Base-by-base conservation (phyloP, 2,888 invertebrate species). In the Hemithea aestivaria region DNA sequence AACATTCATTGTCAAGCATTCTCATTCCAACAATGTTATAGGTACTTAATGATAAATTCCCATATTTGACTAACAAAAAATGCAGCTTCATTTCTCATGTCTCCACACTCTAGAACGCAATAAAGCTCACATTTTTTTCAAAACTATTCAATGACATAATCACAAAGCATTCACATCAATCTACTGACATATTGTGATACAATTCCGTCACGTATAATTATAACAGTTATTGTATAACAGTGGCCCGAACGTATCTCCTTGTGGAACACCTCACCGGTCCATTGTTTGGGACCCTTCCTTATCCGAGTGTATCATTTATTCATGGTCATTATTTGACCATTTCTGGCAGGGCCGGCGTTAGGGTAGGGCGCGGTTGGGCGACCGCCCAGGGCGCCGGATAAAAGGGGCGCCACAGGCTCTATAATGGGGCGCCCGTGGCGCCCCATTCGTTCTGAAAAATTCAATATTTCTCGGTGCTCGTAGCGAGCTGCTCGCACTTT, bases 241-340 rank as follows among this genome's bases (percentile, higher is more conserved):
- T 66, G 73, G 69, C 58, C 69, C 73, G 58, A 72, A 66, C 50
- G 47, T 53, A 66, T 62, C 64, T 75, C 72, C 75, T 75, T 74
- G 71, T 40, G 60, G 58, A 45, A 73, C 66, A 61, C 73, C 73
- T 67, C 67, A 75, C 51, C 70, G 35, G 10, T 42, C 29, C 33
- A 41, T 41, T 42, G 70, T 65, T 61, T 66, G 53, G 62, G 71
- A 72, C 75, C 81, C 75, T 77, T 45, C 39, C 40, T 46, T 76
- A 80, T 80, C 82, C 73, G 60, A 71, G 62, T 71, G 49, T 62
- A 80, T 79, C 73, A 84, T 82, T 84, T 85, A 85, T 85, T 85
- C 81, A 82, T 82, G 87, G 87, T 85, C 85, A 87, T 87, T 85
- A 85, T 85, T 85, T 85, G 85, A 84, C 85, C 85, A 76, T 85